A percentile compares a stretch with the other conserved stretches of the same genome.
Conservation (phyloP, 2,113 vertebrate species). For the Tiliqua scincoides region DNA sequence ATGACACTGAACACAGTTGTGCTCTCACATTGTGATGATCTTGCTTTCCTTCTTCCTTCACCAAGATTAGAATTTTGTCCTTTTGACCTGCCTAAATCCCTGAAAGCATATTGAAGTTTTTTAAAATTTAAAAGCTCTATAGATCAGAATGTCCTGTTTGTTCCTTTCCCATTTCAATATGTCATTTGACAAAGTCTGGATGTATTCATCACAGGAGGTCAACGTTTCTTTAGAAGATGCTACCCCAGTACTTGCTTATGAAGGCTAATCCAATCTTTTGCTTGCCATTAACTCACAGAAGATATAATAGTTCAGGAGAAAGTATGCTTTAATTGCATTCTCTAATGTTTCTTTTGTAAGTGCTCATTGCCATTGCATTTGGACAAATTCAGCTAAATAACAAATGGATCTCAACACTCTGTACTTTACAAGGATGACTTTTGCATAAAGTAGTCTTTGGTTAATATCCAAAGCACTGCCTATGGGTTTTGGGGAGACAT, state of each 20-base stretch:
- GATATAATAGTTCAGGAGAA: slow-evolving; percentile 21
- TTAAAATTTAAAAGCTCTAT: slow-evolving; percentile 14
- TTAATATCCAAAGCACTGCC: neutral
- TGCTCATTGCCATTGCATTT: neutral
- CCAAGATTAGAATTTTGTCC: slow-evolving; percentile 5
- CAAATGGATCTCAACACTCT: neutral
- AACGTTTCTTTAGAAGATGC: neutral
- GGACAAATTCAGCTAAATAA: neutral
- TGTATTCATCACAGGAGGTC: slow-evolving; percentile 2
- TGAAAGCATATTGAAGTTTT: slow-evolving; percentile 13
- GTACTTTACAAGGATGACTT: neutral
- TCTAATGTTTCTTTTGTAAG: slow-evolving; percentile 27
- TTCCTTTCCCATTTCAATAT: slow-evolving; percentile 13
- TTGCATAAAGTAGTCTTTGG: neutral
- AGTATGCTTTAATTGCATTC: slow-evolving; percentile 19
- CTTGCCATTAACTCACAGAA: slow-evolving; percentile 21
- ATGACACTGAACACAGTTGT: neutral
- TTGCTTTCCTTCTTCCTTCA: neutral
- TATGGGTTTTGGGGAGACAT: neutral
- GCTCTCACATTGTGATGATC: slow-evolving; percentile 13
- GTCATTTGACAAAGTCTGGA: slow-evolving; percentile 21
- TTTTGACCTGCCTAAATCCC: slow-evolving; percentile 17
- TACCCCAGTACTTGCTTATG: slow-evolving; percentile 2
- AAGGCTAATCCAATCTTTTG: slow-evolving; percentile 16
- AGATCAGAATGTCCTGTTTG: slow-evolving; percentile 11